Evolutionary conservation across 30 jellyfish, hydroid and myxozoan genomes (phyloP).

Genomic region (Nemopilema nomurai): DNA sequence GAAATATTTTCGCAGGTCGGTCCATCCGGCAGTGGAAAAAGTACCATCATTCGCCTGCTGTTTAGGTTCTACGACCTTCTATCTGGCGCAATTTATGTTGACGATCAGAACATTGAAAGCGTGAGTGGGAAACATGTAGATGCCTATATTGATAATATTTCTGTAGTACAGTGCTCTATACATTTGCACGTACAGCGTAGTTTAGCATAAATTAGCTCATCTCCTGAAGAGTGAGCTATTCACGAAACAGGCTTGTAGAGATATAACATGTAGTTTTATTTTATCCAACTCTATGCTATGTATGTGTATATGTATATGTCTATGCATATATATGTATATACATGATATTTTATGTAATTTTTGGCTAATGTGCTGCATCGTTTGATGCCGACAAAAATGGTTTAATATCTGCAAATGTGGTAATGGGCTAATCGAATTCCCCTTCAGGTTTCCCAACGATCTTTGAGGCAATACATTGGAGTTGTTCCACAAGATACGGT

Average conservation of each 20-base stretch:
- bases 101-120: conserved; percentile 77
- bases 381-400: not conserved
- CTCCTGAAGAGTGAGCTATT: too few relatives aligned
- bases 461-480: conserved; percentile 83
- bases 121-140: conserved; percentile 48
- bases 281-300: too few relatives aligned
- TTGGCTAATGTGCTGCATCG: not conserved
- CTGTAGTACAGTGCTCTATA: too few relatives aligned
- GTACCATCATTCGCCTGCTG: conserved; percentile 90
- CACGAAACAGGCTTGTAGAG: too few relatives aligned
- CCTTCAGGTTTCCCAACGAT: conserved; percentile 82
- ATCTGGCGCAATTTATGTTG: conserved; percentile 83
- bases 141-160: too few relatives aligned
- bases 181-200: too few relatives aligned
- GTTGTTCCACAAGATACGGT: conserved; percentile 99
- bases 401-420: not conserved
- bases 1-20: conserved; percentile 76
- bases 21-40: conserved; percentile 98
- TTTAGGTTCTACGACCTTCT: conserved; percentile 89
- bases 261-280: too few relatives aligned
- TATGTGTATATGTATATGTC: too few relatives aligned
- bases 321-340: too few relatives aligned
- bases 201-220: too few relatives aligned
- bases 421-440: too few relatives aligned
- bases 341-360: too few relatives aligned